Conservation (phyloP, 2,113 vertebrate genomes). For the Trichechus manatus region DNA sequence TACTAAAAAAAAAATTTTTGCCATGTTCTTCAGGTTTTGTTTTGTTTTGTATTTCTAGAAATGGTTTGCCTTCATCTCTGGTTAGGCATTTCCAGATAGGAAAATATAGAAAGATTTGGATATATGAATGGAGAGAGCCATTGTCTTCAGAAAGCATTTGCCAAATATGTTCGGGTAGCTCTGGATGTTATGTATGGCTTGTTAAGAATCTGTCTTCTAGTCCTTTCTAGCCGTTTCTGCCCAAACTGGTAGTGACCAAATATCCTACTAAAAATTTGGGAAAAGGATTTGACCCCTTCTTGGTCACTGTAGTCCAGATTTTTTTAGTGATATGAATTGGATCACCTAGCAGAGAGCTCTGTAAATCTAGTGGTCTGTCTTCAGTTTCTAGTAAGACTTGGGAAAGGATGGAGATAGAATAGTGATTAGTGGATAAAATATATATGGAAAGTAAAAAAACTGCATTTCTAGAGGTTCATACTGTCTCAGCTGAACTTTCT, state of each 20-base stretch:
- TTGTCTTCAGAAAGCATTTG: conserved; percentile 78
- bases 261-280: background rate
- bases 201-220: background rate
- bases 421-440: background rate
- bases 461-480: background rate
- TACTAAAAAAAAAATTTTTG: background rate
- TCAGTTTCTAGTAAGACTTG: background rate
- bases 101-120: conserved; percentile 13
- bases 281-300: background rate
- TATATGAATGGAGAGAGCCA: conserved; percentile 69
- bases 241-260: background rate
- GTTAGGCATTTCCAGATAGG: conserved; percentile 29
- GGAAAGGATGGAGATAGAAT: background rate
- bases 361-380: background rate
- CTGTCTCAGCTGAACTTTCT: background rate
- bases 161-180: conserved; percentile 46
- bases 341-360: background rate
- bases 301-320: background rate
- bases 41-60: conserved; percentile 45
- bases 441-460: background rate
- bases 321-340: background rate
- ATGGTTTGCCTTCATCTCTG: conserved; percentile 22
- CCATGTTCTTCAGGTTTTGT: background rate
- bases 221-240: background rate
- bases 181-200: background rate